Conservation (phyloP, 2,797 vertebrate genomes). For the Propithecus deckenii region DNA sequence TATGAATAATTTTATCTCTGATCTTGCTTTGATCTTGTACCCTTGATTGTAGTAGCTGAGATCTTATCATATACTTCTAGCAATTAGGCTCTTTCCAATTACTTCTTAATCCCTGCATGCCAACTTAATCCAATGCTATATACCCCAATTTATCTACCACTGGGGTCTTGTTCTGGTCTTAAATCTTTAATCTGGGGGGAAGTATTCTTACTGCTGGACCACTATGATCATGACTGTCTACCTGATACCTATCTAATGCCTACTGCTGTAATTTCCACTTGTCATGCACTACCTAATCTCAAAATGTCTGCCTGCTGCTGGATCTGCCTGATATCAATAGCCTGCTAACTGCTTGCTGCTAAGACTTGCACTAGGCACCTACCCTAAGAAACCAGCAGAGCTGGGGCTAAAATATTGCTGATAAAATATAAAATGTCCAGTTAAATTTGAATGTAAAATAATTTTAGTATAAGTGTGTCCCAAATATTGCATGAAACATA, state of each 20-base stretch:
- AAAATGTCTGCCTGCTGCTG: not conserved
- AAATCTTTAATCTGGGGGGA: not conserved
- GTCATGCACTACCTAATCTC: not conserved
- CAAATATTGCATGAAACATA: not conserved
- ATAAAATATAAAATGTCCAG: not conserved
- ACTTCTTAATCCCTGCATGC: not conserved
- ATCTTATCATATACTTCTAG: not conserved
- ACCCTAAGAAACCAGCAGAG: not conserved
- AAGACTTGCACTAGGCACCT: not conserved
- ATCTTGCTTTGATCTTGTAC: conserved; percentile 20
- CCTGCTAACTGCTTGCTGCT: not conserved
- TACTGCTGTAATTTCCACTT: not conserved
- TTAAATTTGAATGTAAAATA: not conserved
- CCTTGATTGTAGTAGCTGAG: not conserved
- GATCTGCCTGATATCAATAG: not conserved
- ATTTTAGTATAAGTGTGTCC: not conserved
- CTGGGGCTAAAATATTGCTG: not conserved
- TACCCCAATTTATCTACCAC: not conserved
- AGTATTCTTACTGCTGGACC: not conserved
- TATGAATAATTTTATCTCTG: not conserved
- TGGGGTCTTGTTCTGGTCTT: not conserved
- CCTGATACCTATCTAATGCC: not conserved
- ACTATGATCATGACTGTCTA: not conserved
- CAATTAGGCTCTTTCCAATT: not conserved
- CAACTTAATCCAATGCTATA: not conserved